Evolutionary conservation across 2,797 vertebrate genomes (phyloP).

Genomic region (Coregonus sp.): DNA sequence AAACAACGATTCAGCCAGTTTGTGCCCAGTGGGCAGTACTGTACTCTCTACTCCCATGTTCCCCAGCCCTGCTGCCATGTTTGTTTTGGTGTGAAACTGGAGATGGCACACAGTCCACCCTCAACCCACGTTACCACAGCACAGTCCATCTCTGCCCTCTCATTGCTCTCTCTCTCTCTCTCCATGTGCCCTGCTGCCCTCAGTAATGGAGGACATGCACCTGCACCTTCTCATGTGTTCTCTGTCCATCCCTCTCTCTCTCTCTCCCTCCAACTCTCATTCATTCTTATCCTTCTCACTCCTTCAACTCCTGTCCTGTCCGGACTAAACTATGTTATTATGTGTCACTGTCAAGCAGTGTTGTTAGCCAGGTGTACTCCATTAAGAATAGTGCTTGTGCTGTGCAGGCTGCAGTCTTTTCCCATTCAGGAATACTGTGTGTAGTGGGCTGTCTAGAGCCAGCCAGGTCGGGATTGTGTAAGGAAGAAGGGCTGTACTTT

Average conservation of each 20-base stretch:
- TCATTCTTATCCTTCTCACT: background rate
- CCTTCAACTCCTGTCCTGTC: background rate
- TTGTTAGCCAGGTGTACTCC: background rate
- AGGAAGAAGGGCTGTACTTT: slow-evolving; percentile 42
- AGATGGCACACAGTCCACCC: slow-evolving; percentile 6
- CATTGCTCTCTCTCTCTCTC: slow-evolving; percentile 1
- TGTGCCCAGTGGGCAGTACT: no score
- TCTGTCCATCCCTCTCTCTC: background rate
- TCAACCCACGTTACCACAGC: background rate
- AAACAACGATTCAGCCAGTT: no score
- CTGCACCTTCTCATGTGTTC: slow-evolving; percentile 4
- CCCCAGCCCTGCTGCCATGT: background rate
- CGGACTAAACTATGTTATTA: background rate
- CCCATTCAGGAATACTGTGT: background rate
- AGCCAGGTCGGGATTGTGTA: slow-evolving; percentile 47
- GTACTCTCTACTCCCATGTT: no score
- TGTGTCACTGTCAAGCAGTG: background rate
- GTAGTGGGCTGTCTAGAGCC: slow-evolving; percentile 8
- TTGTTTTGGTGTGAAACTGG: slow-evolving; percentile 31
- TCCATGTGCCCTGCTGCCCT: background rate
- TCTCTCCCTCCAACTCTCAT: background rate
- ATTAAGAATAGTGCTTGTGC: background rate
- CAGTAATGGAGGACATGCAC: background rate
- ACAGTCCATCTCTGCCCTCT: background rate
- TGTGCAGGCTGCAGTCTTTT: background rate